phyloP scores from a whole-genome alignment of 2,888 invertebrate species.

The Tiphia femorata region DNA sequence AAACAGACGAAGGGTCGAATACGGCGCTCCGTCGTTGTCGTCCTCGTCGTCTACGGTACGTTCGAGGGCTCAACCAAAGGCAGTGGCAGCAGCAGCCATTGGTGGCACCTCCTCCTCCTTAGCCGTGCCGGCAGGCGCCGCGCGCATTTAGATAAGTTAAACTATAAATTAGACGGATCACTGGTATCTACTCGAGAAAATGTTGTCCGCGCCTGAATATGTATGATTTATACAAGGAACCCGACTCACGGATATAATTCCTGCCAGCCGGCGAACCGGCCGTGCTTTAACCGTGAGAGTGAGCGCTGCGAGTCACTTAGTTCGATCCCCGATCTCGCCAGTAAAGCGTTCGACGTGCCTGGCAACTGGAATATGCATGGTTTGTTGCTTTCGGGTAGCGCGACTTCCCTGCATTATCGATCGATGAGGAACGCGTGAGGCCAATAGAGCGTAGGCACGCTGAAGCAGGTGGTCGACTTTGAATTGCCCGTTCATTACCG shows the following conservation, averaged over 20 bases:
- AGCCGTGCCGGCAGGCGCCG: slow-evolving; percentile 54
- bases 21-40: slow-evolving; percentile 49
- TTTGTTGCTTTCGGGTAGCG: no score
- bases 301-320: slow-evolving; percentile 18
- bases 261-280: slow-evolving; percentile 34
- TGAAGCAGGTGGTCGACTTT: no score
- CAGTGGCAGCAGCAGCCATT: slow-evolving; percentile 41
- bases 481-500: no score
- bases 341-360: slow-evolving; percentile 15
- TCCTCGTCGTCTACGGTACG: slow-evolving; percentile 39
- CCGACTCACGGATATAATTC: slow-evolving; percentile 60
- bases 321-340: slow-evolving; percentile 16
- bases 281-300: slow-evolving; percentile 29
- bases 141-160: slow-evolving; percentile 68
- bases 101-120: slow-evolving; percentile 42
- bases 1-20: slow-evolving; percentile 67
- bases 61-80: slow-evolving; percentile 36
- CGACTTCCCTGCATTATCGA: no score
- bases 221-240: slow-evolving; percentile 64
- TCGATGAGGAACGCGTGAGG: no score
- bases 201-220: slow-evolving; percentile 64
- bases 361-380: slow-evolving; percentile 1
- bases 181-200: slow-evolving; percentile 65
- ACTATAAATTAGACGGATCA: slow-evolving; percentile 69
- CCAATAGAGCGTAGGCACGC: no score